Percentiles rank a stretch among this genome's conserved stretches.
phyloP scores from a whole-genome alignment of 2,888 invertebrate species.

The Drosophila demipolita region DNA sequence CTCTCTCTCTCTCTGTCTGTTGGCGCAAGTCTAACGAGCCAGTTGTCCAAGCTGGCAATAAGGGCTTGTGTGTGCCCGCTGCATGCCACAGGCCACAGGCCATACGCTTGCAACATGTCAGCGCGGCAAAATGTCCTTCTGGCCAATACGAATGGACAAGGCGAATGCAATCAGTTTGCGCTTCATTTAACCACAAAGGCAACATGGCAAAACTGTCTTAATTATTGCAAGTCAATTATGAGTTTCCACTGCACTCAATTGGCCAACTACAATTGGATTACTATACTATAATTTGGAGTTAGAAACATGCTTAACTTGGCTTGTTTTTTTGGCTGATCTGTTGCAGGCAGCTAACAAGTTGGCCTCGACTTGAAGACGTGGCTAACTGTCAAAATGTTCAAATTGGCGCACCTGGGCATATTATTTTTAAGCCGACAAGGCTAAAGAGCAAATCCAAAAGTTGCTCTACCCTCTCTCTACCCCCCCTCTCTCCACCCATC shows the following conservation, averaged over 20 bases:
- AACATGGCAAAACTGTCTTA: conserved; percentile 66
- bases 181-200: conserved; percentile 68
- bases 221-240: conserved; percentile 52
- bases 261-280: neutral
- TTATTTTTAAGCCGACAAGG: conserved; percentile 72
- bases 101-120: conserved; percentile 62
- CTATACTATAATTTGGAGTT: neutral
- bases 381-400: conserved; percentile 20
- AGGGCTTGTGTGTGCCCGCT: conserved; percentile 39
- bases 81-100: conserved; percentile 48
- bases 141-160: conserved; percentile 27
- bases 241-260: conserved; percentile 5
- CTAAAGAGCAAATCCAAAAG: conserved; percentile 69
- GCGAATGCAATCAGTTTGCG: conserved; percentile 61
- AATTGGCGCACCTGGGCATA: conserved; percentile 50
- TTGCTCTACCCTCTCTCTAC: conserved; percentile 11
- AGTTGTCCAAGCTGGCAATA: conserved; percentile 48
- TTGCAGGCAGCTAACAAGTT: neutral
- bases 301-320: neutral
- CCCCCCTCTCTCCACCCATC: conserved; percentile 1
- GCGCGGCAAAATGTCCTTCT: conserved; percentile 44
- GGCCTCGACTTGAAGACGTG: neutral
- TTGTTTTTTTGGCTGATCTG: neutral
- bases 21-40: conserved; percentile 53
- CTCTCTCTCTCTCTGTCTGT: neutral